Base-by-base conservation (phyloP, 2,888 invertebrate species). In the Troides oblongomaculatus region DNA sequence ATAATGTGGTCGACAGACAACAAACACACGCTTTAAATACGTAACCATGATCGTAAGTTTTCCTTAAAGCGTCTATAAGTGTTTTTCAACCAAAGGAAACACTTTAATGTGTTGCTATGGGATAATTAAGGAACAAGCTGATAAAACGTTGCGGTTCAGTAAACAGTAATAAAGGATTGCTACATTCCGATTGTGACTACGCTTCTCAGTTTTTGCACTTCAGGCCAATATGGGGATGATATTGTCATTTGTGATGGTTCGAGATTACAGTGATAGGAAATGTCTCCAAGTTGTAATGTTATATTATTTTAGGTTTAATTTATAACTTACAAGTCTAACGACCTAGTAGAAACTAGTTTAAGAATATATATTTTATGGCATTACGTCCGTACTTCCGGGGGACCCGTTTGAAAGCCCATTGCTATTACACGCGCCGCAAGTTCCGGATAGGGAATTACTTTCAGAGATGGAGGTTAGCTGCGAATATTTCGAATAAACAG, bases 191-290 rank as follows among this genome's bases (percentile, higher is more conserved):
- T 80, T 80, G 79, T 78, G 78, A 77, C 76, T 80, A 83, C 81
- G 83, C 79, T 80, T 83, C 81, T 83, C 80, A 78, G 74, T 84
- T 84, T 85, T 86, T 84, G 84, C 83, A 82, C 77, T 84, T 83
- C 86, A 84, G 83, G 84, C 78, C 80, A 81, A 81, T 79, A 66
- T 60, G 56, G 30, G 39, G 59, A 70, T 43, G 60, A 74, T 72
- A 74, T 74, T 73, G 72, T 72, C 67, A 70, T 70, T 73, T 73
- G 74, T 74, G 71, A 76, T 75, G 73, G 72, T 73, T 68, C 73
- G 64, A 72, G 71, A 72, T 70, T 70, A 72, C 64, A 60, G 56
- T 75, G 66, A 71, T 70, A 68, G 72, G 74, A 77, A 75, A 30
- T 30, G 74, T 64, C 36, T 23, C 25, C 53, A 23, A 18, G 57